Evolutionary conservation across 2,888 invertebrate species (phyloP), one percentile per base, ranked within the genome.

Genomic region (Ectemnius cavifrons): DNA sequence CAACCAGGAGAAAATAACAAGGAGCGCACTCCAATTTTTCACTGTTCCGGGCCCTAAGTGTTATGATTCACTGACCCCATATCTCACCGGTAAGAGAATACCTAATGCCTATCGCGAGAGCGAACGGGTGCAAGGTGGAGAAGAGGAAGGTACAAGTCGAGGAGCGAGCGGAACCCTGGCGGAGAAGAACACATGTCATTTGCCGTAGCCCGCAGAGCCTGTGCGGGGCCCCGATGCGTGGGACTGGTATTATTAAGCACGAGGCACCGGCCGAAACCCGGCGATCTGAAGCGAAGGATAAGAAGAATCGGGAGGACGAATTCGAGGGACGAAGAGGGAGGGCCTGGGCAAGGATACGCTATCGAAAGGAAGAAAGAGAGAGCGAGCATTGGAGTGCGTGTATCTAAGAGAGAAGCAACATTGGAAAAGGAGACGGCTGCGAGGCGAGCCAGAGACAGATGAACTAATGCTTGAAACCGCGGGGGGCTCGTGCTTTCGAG

Each of bases 111-210:
- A 37, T 37, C 37, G 37, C 18, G 46, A 45, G 67, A 72, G 67
- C 65, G 68, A 58, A 67, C 47, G 45, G 37, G 47, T 14, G 47
- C 8, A 71, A 70, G 66, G 52, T 57, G 57, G 28, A 73, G 59
- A 70, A 49, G 67, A 75, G 49, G 67, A 61, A 77, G 59, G 67
- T 63, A 66, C 73, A 63, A 59, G 47, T 67, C 23, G 27, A 68
- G 59, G 75, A 77, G 77, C 37, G 79, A 81, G 78, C 82, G 73
- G 79, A 75, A 71, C 81, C 23, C 69, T 47, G 68, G 78, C 83
- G 84, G 83, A 85, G 85, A 84, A 86, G 86, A 90, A 90, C 90
- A 91, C 89, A 90, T 91, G 90, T 91, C 90, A 89, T 85, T 90
- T 85, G 87, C 78, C 84, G 87, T 89, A 88, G 83, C 90, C 90